Evolutionary conservation across 1,140 invertebrate species (phyloP).

Genomic region (Drusus annulatus): DNA sequence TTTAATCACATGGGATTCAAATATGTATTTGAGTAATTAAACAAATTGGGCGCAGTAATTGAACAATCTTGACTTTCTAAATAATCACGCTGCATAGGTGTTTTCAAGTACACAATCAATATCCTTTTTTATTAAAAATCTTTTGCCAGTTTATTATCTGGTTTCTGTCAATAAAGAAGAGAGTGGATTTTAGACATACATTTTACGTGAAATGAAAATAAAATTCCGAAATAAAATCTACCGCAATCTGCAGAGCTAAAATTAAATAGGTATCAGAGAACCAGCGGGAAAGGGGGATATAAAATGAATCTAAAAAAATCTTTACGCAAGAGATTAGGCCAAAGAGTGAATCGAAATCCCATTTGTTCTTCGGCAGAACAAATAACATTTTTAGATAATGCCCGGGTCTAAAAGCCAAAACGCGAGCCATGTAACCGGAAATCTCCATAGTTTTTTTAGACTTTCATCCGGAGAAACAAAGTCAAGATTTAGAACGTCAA

Average conservation of each 20-base stretch:
- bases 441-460: neutral
- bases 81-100: too few species aligned
- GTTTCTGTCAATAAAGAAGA: too few species aligned
- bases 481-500: too few species aligned
- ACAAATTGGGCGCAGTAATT: too few species aligned
- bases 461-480: too few species aligned
- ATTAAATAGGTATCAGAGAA: conserved; percentile 1
- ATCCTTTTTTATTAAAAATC: too few species aligned
- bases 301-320: neutral
- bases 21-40: too few species aligned
- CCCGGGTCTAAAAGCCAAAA: neutral
- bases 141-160: too few species aligned
- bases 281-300: neutral
- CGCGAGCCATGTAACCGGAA: neutral
- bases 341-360: conserved; percentile 3
- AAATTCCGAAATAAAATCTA: conserved; percentile 10
- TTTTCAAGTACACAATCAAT: too few species aligned
- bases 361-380: neutral
- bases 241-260: conserved; percentile 5
- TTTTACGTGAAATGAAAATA: neutral
- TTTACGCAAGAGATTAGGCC: conserved; percentile 15
- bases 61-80: too few species aligned
- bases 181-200: neutral
- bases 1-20: too few species aligned
- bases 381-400: conserved; percentile 19